Percentiles rank a stretch among this genome's conserved stretches.
Evolutionary conservation across 2,888 invertebrate species (phyloP).

Genomic region (Tipula unca): DNA sequence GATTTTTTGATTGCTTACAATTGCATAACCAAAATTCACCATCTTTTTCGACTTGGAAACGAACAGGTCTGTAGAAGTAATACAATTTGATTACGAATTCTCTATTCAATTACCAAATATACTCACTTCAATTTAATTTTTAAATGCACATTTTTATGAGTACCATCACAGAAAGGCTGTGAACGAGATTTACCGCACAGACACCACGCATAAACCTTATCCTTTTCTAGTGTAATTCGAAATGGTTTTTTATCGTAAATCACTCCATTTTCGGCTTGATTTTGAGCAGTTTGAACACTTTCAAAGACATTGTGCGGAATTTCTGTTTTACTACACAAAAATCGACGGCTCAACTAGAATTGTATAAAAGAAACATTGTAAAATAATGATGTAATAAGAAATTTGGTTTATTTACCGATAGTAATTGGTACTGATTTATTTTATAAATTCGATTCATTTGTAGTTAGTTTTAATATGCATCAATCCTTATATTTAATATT

Average conservation of each 20-base stretch:
- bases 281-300: conserved; percentile 49
- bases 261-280: conserved; percentile 62
- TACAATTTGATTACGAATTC: background rate
- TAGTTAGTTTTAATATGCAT: background rate
- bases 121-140: conserved; percentile 61
- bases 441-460: conserved; percentile 15
- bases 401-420: background rate
- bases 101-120: background rate
- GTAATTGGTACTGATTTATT: background rate
- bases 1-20: conserved; percentile 88
- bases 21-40: conserved; percentile 96
- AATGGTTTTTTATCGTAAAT: conserved; percentile 88
- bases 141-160: conserved; percentile 67
- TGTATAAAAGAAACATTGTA: background rate
- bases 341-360: background rate
- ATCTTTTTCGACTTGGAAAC: conserved; percentile 74
- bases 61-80: conserved; percentile 58
- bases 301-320: conserved; percentile 60
- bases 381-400: background rate
- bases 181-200: conserved; percentile 84
- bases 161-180: conserved; percentile 93
- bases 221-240: conserved; percentile 60
- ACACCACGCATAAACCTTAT: conserved; percentile 84
- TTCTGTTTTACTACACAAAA: conserved; percentile 31
- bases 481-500: background rate